Evolutionary conservation across 2,888 invertebrate species (phyloP), one percentile per base, ranked within the genome.

Genomic region (Melipona bicolor): DNA sequence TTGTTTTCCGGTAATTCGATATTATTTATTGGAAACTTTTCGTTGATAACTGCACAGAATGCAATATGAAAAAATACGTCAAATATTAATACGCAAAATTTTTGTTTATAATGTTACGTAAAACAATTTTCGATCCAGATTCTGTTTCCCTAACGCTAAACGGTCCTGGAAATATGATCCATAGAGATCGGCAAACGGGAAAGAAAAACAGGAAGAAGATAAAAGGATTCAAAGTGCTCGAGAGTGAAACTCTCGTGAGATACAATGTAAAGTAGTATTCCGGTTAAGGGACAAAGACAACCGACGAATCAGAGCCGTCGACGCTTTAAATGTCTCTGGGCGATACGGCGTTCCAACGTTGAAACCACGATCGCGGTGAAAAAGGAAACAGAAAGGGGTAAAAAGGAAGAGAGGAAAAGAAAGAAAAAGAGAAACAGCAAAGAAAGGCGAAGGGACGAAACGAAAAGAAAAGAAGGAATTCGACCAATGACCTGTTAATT

Each of bases 401-500:
- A 3, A 15, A 1, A 15, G 1, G 11, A 6, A n/a, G 21, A 11
- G 36, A 13, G 15, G 24, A 43, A 49, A 61, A 21, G 15, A 54
- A 2, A 1, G 19, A 15, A 6, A 43, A 21, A 19, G 4, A 24
- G 19, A 27, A 19, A 50, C 11, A 3, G 27, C 15, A 21, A 43
- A 32, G 21, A 56, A 32, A 59, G 4, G 32, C 3, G 54, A 62
- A 2, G 6, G 4, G n/a, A 59, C 13, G n/a, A 21, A 24, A 15
- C 15, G 11, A 13, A 5, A 17, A 11, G 15, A 59, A 69, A 61
- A 54, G 76, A 64, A 62, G 56, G 21, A 50, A 36, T 24, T 49
- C 52, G 70, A 64, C 74, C 77, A 68, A 76, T 69, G 65, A 59
- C 24, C 61, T 50, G 69, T 19, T 64, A 70, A 59, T 74, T 85